Evolutionary conservation across 2,888 invertebrate species (phyloP).

Genomic region (Cartodere bifasciata): DNA sequence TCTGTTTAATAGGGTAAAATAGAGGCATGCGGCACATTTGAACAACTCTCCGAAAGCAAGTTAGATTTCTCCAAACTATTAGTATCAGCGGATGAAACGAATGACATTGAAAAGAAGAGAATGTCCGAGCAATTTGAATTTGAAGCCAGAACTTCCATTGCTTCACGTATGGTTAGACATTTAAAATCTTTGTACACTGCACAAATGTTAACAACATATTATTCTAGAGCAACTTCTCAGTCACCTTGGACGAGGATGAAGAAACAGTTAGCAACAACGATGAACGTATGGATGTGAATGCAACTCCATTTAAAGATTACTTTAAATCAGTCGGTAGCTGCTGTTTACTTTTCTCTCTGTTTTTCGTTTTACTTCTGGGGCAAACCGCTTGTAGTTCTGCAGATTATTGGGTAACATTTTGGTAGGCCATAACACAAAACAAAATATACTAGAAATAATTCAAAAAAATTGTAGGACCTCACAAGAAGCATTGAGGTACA

Average conservation of each 20-base stretch:
- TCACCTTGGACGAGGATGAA: constrained; percentile 19
- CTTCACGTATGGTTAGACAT: constrained; percentile 16
- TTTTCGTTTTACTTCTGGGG: constrained; percentile 19
- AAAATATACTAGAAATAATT: too few species aligned
- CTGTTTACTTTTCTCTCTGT: constrained; percentile 17
- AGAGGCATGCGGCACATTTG: constrained; percentile 46
- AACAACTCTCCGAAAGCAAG: constrained; percentile 42
- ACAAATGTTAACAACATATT: too few species aligned
- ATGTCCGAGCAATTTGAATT: too few species aligned
- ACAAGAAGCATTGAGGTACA: constrained; percentile 21
- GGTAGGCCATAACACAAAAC: constrained; percentile 19
- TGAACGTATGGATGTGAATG: constrained; percentile 12
- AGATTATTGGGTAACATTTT: constrained; percentile 28
- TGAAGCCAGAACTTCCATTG: constrained; percentile 16
- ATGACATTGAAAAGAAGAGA: constrained; percentile 32
- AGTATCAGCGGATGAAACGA: constrained; percentile 15
- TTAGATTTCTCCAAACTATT: constrained; percentile 45
- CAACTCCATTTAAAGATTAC: constrained; percentile 23
- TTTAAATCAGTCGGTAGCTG: constrained; percentile 22
- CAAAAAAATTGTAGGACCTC: constrained; percentile 22
- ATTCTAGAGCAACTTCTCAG: too few species aligned
- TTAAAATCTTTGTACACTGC: too few species aligned
- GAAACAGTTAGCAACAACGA: constrained; percentile 16
- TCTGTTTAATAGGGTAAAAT: constrained; percentile 38
- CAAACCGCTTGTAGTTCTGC: constrained; percentile 24